phyloP scores from a whole-genome alignment of 1,140 invertebrate genomes.

The Drosophila burlai region DNA sequence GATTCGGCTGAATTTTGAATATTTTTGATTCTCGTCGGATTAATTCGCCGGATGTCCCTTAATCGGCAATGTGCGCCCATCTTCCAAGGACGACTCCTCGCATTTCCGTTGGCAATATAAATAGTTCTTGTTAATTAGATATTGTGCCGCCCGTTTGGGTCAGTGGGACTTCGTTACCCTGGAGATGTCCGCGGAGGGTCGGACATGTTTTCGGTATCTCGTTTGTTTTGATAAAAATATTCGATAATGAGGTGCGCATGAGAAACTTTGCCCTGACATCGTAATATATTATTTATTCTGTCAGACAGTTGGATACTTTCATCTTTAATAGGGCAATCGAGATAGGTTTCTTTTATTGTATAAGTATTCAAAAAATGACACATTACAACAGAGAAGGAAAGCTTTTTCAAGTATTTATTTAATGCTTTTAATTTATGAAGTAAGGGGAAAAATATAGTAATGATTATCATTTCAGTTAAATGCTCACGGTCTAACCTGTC shows the following conservation, averaged over 20 bases:
- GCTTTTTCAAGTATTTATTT: no score
- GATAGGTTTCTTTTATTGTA: not conserved
- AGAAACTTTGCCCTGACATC: conserved; percentile 6
- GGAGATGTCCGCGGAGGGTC: conserved; percentile 21
- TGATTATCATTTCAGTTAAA: not conserved
- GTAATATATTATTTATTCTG: not conserved
- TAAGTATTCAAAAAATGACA: not conserved
- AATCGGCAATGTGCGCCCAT: conserved; percentile 15
- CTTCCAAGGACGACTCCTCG: conserved; percentile 1
- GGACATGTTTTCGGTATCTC: conserved; percentile 8
- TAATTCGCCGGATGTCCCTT: conserved; percentile 24
- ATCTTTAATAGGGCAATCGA: not conserved
- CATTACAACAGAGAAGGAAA: no score
- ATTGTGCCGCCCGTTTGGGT: conserved; percentile 24
- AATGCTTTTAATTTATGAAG: no score
- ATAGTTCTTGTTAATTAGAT: conserved; percentile 64
- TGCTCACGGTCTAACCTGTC: not conserved
- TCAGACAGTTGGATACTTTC: not conserved
- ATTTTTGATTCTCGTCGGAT: conserved; percentile 36
- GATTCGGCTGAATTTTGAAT: conserved; percentile 53
- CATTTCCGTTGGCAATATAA: conserved; percentile 33
- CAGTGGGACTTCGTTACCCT: conserved; percentile 26
- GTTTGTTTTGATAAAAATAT: conserved; percentile 15
- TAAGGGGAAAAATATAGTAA: no score
- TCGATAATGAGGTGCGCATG: conserved; percentile 20